phyloP scores from a whole-genome alignment of 1,140 invertebrate species.

The Pseudomyrmex sp. region DNA sequence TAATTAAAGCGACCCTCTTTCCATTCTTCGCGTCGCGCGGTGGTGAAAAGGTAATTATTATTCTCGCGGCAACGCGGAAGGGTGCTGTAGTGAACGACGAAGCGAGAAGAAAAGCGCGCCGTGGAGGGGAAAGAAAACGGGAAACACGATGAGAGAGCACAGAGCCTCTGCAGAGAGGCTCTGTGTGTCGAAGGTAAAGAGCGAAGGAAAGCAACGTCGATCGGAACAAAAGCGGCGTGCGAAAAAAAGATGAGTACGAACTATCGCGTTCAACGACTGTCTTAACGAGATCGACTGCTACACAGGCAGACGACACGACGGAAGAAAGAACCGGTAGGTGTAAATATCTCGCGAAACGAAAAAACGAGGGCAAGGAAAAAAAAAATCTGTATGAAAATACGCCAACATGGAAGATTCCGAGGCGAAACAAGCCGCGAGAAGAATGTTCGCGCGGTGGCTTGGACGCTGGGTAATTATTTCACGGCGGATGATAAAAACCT shows the following conservation, averaged over 20 bases:
- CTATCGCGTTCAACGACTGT: slow-evolving; percentile 5
- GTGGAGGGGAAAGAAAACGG: slow-evolving; percentile 61
- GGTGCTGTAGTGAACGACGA: slow-evolving; percentile 13
- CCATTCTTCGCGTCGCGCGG: slow-evolving; percentile 50
- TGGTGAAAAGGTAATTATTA: slow-evolving; percentile 74
- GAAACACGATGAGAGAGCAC: slow-evolving; percentile 46
- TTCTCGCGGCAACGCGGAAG: slow-evolving; percentile 49
- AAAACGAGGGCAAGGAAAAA: not conserved
- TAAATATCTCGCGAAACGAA: not conserved
- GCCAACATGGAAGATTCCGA: slow-evolving; percentile 6
- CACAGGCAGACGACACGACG: not conserved
- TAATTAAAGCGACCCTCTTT: slow-evolving; percentile 72
- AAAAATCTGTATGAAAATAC: slow-evolving; percentile 29
- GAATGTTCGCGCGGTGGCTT: slow-evolving; percentile 13
- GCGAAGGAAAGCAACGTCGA: slow-evolving; percentile 59
- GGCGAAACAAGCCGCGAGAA: not conserved
- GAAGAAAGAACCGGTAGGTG: not conserved
- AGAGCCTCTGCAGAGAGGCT: not conserved
- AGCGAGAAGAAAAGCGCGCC: slow-evolving; percentile 56
- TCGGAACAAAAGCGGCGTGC: slow-evolving; percentile 53
- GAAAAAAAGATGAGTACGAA: slow-evolving; percentile 42
- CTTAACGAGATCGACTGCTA: slow-evolving; percentile 32
- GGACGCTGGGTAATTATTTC: slow-evolving; percentile 44
- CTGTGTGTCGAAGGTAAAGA: slow-evolving; percentile 33
- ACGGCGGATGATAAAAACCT: slow-evolving; percentile 38